These are phyloP conservation scores for Leptopterna dolabrata DNA, from an alignment of 2,888 invertebrate genomes.

Conservation along the genomic window DNA sequence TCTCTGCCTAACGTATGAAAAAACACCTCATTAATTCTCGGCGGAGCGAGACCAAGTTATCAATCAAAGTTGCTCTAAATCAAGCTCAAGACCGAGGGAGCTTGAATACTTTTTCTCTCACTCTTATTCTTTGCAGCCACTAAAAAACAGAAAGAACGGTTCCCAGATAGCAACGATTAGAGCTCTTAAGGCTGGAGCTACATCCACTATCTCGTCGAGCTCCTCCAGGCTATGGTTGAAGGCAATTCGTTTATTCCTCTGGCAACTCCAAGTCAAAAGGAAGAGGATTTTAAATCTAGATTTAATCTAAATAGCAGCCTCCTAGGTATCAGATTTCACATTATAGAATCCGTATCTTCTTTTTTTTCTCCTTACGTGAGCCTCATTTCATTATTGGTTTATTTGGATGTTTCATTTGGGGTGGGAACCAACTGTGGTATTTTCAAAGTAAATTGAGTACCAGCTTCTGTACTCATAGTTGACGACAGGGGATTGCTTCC, in stretches of 20 bases:
- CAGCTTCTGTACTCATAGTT: background rate
- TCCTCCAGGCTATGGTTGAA: constrained; percentile 34
- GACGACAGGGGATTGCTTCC: no score
- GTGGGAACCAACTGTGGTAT: background rate
- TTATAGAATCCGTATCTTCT: constrained; percentile 8
- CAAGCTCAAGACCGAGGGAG: background rate
- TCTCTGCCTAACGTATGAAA: no score
- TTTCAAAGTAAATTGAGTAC: background rate
- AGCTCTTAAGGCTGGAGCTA: background rate
- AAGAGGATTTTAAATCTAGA: constrained; percentile 34
- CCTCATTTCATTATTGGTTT: background rate
- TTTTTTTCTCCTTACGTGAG: background rate
- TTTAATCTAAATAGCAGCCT: constrained; percentile 39
- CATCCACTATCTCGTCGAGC: background rate
- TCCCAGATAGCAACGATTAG: constrained; percentile 1
- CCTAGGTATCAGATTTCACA: constrained; percentile 40
- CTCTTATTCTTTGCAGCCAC: background rate
- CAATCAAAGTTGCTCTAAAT: constrained; percentile 16
- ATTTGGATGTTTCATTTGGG: background rate
- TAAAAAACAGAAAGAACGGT: constrained; percentile 15
- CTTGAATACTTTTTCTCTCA: background rate
- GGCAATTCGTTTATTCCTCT: constrained; percentile 36
- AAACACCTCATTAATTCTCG: no score
- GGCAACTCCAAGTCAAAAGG: constrained; percentile 17
- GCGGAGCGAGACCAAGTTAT: background rate